Conservation (phyloP, 2,797 vertebrate genomes). For the Clamator glandarius region DNA sequence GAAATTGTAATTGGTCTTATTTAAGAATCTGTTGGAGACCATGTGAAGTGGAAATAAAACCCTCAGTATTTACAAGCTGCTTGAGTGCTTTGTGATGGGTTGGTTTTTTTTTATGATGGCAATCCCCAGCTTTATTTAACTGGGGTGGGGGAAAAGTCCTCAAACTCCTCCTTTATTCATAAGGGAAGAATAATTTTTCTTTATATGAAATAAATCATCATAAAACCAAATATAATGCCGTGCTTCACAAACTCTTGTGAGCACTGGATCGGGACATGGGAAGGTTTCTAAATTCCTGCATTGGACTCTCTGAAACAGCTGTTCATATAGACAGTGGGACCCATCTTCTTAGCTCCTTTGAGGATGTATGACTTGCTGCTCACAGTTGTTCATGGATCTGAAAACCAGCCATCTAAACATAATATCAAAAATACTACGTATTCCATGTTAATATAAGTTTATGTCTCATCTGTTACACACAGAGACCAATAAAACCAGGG, state of each 20-base stretch:
- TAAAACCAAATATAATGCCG: background rate
- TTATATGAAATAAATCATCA: background rate
- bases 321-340: background rate
- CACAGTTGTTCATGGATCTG: background rate
- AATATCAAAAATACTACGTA: background rate
- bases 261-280: background rate
- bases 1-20: constrained; percentile 83
- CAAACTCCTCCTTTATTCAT: background rate
- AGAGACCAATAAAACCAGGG: background rate
- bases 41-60: constrained; percentile 79
- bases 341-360: background rate
- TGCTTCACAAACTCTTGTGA: background rate
- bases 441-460: background rate
- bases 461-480: background rate
- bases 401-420: background rate
- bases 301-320: background rate
- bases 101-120: background rate
- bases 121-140: background rate
- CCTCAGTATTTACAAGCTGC: constrained; percentile 65
- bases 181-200: background rate
- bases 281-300: background rate
- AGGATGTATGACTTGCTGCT: background rate
- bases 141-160: background rate
- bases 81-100: background rate
- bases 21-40: constrained; percentile 83